phyloP scores from a whole-genome alignment of 2,113 vertebrate species.

The Scalopus aquaticus region DNA sequence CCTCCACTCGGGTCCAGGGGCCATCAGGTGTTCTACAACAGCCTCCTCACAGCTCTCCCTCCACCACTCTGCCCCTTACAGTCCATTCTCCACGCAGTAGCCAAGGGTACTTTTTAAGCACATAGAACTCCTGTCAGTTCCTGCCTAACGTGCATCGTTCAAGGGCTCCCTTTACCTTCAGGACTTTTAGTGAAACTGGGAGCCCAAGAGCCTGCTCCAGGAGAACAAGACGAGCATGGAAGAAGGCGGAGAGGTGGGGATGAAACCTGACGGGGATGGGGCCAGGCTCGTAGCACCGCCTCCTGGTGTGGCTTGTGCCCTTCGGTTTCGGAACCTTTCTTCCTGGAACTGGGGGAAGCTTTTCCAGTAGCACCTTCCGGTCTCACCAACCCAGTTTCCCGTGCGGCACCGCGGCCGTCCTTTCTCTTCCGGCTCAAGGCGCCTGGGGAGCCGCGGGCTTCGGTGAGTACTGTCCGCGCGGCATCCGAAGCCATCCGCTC shows the following conservation, averaged over 20 bases:
- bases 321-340: slow-evolving; percentile 68
- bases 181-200: neutral
- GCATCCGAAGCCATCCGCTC: slow-evolving; percentile 69
- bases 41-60: neutral
- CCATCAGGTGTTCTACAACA: neutral
- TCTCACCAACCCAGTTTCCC: slow-evolving; percentile 49
- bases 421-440: slow-evolving; percentile 62
- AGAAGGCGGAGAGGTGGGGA: fast-evolving
- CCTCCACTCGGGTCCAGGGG: neutral
- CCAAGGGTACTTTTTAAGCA: neutral
- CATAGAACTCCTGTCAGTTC: neutral
- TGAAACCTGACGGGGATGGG: neutral
- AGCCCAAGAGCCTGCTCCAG: neutral
- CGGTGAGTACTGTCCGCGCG: neutral
- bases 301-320: fast-evolving
- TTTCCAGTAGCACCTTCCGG: slow-evolving; percentile 62
- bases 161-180: neutral
- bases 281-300: neutral
- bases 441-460: neutral
- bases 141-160: neutral
- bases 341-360: neutral
- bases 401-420: neutral
- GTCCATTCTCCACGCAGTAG: neutral
- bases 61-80: neutral
- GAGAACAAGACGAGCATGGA: neutral